Evolutionary conservation across 1,140 invertebrate species (phyloP), one percentile per base, ranked within the genome.

Genomic region (Mesaphorura yosii): DNA sequence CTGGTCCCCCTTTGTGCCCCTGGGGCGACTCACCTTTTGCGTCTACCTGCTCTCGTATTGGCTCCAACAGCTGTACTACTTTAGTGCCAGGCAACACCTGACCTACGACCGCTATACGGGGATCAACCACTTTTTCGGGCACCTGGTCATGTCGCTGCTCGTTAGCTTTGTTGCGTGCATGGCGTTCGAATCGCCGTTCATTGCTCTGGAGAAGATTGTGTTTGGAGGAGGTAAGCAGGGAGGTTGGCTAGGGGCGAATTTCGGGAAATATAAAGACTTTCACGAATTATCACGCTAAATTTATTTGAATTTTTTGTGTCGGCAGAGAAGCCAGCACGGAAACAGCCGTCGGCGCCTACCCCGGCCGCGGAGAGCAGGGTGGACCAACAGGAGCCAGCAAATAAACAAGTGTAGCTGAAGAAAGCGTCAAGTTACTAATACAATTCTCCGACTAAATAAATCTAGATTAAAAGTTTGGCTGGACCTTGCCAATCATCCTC

Each of bases 11-110:
- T 75, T 77, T 34, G 63, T 73, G 20, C 75, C 76, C 1, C 60
- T 80, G 0, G 72, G 73, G 41, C 65, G 75, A 49, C 62, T 80
- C 26, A 74, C 76, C 2, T 80, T 78, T 60, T 66, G 69, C 48
- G 69, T 75, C 20, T 52, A 51, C 28, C 23, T 52, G 12, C 29
- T 26, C 4, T 42, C 39, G 4, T 52, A 14, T 22, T 17, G 42
- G 15, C 14, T 51, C 10, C 49, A 51, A 39, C 49, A 41, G 25
- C 39, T 51, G 31, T 51, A 41, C 25, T 39, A 51, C 23, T 19
- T 29, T 20, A 38, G 20, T 7, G 22, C 22, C 12, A 19, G 23
- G 15, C 49, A 51, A 22, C 34, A 34, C 4, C 7, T 46, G 4
- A 7, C 44, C 7, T 46, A 46, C 29, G 49, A 41, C n/a, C 26